Base-by-base conservation (phyloP, 2,888 invertebrate genomes). In the Glaucopsyche alexis region DNA sequence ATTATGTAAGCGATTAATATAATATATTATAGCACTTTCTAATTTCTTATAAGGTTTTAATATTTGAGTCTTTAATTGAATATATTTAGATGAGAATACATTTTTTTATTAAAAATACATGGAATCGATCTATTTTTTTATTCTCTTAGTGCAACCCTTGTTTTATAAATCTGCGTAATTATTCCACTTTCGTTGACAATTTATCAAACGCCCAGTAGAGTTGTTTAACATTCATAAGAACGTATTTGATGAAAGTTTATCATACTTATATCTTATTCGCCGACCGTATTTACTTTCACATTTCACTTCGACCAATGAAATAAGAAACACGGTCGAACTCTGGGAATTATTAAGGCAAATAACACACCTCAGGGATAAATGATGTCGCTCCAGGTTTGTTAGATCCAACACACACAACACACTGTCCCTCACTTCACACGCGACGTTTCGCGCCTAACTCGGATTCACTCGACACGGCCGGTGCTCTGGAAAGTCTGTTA, bases 371-470 rank as follows among this genome's bases (percentile, higher is more conserved):
- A 81, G 82, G 72, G 80, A 81, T 79, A 79, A 81, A 79, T 80
- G 84, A 82, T 82, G 81, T 78, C 82, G 87, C 90, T 90, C 90
- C 91, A 90, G 91, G 86, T 89, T 90, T 88, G 84, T 85, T 74
- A 75, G 81, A 86, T 88, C 86, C 88, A 83, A 83, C 81, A 81
- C 84, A 80, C 81, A 77, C 74, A 75, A 73, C 76, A 84, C 82
- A 77, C 77, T 76, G 79, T 78, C 74, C 77, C 87, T 86, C 87
- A 84, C 81, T 82, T 78, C 87, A 87, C 88, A 85, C 87, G 86
- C 87, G 88, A 76, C 80, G 80, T 79, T 81, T 82, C 79, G 79
- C 81, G 79, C 79, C 77, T 77, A 76, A 80, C 75, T 72, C 66
- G 14, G 16, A 16, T 74, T 73, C 73, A 74, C 71, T 73, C 73